These are phyloP conservation scores for Carabus problematicus DNA, from an alignment of 2,888 invertebrate genomes.

Conservation along the genomic window DNA sequence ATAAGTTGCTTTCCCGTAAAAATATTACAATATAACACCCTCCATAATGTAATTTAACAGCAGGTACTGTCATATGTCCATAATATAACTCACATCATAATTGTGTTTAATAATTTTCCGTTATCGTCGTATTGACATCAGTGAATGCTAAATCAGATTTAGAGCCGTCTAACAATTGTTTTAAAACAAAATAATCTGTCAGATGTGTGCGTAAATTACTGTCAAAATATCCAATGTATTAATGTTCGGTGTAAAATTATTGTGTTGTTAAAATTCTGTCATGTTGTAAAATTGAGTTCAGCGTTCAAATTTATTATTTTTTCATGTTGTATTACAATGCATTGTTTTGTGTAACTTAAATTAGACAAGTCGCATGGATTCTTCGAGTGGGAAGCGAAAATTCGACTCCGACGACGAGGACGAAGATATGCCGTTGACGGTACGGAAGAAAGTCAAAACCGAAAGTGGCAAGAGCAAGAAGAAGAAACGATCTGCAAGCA, in stretches of 20 bases:
- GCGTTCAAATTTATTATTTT: conserved; percentile 18
- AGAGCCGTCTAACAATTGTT: too few species aligned
- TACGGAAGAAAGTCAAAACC: conserved; percentile 72
- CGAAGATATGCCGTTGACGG: conserved; percentile 72
- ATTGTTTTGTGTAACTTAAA: conserved; percentile 41
- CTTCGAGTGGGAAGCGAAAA: conserved; percentile 59
- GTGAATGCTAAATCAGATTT: too few species aligned
- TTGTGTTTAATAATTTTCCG: too few species aligned
- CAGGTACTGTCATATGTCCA: too few species aligned
- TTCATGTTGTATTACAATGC: conserved; percentile 19
- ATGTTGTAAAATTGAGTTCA: too few species aligned
- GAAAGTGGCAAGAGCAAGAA: conserved; percentile 59
- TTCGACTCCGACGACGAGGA: conserved; percentile 67
- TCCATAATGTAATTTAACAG: too few species aligned
- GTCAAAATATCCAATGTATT: conserved; percentile 5
- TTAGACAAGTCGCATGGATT: conserved; percentile 51
- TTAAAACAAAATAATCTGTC: too few species aligned
- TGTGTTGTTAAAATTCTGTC: neutral
- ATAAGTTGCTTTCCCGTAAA: too few species aligned
- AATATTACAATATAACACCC: too few species aligned
- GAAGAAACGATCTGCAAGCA: conserved; percentile 63
- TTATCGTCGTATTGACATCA: too few species aligned
- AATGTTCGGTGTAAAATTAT: conserved; percentile 5
- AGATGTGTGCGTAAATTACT: too few species aligned
- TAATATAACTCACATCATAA: too few species aligned